These are phyloP conservation scores for Tragopan temminckii DNA, from an alignment of 2,797 vertebrate genomes.

Conservation along the genomic window DNA sequence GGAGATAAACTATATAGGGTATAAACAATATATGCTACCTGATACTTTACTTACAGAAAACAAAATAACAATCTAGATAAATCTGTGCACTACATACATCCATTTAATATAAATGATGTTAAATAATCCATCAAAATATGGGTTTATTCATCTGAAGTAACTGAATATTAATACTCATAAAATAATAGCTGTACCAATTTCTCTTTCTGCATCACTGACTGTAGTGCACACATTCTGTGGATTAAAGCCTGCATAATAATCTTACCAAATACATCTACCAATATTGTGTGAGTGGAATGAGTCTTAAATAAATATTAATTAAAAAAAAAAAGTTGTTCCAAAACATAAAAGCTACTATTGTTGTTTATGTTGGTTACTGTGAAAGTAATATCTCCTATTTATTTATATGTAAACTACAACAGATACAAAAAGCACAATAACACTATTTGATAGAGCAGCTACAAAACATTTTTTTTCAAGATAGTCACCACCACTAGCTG, in stretches of 20 bases:
- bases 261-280: background rate
- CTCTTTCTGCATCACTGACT: background rate
- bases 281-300: background rate
- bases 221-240: background rate
- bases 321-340: too few relatives aligned
- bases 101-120: background rate
- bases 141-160: background rate
- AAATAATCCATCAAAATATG: background rate
- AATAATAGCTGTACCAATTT: background rate
- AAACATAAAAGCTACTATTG: background rate
- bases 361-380: too few relatives aligned
- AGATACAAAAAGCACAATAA: too few relatives aligned
- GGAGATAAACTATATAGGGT: background rate
- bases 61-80: background rate
- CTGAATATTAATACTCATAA: background rate
- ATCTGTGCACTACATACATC: background rate
- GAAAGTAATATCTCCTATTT: too few relatives aligned
- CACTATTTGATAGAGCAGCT: too few relatives aligned
- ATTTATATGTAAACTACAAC: too few relatives aligned
- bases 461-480: too few relatives aligned
- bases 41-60: background rate
- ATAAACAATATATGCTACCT: background rate
- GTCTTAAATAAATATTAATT: background rate
- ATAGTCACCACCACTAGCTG: too few relatives aligned
- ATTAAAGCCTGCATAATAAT: background rate